Evolutionary conservation across 2,888 invertebrate species (phyloP).

Genomic region (Tetragnatha montana): DNA sequence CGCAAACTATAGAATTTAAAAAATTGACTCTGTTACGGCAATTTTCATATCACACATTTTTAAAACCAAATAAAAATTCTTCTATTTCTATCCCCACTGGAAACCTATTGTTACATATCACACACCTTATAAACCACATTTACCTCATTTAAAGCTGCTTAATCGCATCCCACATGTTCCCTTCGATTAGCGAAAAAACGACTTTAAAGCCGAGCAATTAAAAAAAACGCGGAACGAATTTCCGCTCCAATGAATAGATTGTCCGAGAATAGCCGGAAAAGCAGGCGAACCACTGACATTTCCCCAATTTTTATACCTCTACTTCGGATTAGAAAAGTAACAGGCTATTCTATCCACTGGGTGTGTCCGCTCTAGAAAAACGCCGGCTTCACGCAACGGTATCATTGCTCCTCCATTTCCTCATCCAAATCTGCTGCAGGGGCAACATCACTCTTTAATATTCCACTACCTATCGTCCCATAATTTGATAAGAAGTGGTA

Average conservation of each 20-base stretch:
- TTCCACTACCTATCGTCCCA: slow-evolving; percentile 47
- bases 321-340: slow-evolving; percentile 65
- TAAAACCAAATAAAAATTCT: too few relatives aligned
- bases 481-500: slow-evolving; percentile 65
- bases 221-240: neutral
- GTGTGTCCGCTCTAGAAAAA: slow-evolving; percentile 59
- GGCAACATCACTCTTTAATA: slow-evolving; percentile 63
- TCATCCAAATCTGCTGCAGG: slow-evolving; percentile 56
- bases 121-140: too few relatives aligned
- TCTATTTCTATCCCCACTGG: too few relatives aligned
- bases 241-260: neutral
- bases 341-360: slow-evolving; percentile 63
- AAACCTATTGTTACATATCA: too few relatives aligned
- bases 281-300: slow-evolving; percentile 52
- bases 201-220: neutral
- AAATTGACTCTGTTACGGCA: too few relatives aligned
- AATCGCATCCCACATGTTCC: too few relatives aligned
- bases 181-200: too few relatives aligned
- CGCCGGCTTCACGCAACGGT: slow-evolving; percentile 64
- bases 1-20: too few relatives aligned
- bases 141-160: too few relatives aligned
- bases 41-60: too few relatives aligned
- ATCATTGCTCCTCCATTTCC: slow-evolving; percentile 57
- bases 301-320: slow-evolving; percentile 63
- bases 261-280: too few relatives aligned